Conservation (phyloP, 1,140 invertebrate genomes). For the Drosophila rufa region DNA sequence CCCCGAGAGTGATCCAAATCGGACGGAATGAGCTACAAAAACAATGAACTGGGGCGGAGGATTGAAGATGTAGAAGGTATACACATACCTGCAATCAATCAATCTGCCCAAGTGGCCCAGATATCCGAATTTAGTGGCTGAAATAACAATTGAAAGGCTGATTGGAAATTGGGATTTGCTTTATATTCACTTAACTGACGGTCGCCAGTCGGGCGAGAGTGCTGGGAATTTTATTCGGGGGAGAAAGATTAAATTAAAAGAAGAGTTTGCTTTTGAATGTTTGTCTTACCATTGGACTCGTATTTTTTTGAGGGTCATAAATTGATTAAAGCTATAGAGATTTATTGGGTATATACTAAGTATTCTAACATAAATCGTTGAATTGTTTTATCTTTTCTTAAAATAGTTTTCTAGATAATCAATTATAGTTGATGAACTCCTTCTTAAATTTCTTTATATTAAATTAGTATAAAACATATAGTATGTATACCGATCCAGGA, state of each 20-base stretch:
- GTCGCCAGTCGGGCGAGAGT: neutral
- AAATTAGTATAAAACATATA: no score
- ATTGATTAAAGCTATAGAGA: neutral
- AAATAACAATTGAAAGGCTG: constrained; percentile 54
- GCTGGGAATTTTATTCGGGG: no score
- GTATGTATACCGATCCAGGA: no score
- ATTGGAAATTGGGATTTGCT: constrained; percentile 42
- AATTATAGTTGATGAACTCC: neutral
- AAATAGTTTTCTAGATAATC: neutral
- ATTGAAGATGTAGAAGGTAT: constrained; percentile 1
- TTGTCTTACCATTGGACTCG: neutral
- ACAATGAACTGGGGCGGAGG: constrained; percentile 14
- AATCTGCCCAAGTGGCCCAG: constrained; percentile 44
- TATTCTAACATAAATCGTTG: neutral
- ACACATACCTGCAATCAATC: constrained; percentile 50
- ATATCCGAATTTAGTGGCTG: constrained; percentile 49
- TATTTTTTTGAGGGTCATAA: neutral
- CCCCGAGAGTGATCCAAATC: constrained; percentile 31
- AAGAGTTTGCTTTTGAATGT: constrained; percentile 1
- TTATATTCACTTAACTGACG: constrained; percentile 27
- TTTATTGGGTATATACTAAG: neutral
- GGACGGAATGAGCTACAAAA: constrained; percentile 38
- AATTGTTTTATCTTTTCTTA: neutral
- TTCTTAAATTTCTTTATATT: no score
- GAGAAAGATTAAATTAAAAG: constrained; percentile 3